These are phyloP conservation scores for Poecile atricapillus DNA, from an alignment of 2,113 vertebrate genomes.

Conservation along the genomic window DNA sequence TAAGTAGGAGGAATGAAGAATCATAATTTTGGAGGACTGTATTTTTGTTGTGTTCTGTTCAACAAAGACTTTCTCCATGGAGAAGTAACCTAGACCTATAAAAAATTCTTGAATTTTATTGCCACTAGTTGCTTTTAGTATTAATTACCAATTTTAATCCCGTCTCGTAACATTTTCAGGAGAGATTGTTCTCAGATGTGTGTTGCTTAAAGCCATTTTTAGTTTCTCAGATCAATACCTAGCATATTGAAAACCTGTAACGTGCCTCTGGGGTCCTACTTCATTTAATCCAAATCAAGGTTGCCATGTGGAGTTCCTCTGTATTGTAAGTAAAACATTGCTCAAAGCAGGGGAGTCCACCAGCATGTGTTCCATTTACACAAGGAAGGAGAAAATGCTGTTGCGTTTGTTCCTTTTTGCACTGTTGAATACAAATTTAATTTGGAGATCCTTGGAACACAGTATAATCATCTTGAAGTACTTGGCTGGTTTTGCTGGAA, in stretches of 20 bases:
- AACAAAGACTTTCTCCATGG: not conserved
- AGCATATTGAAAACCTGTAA: constrained; percentile 57
- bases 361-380: constrained; percentile 55
- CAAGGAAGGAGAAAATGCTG: constrained; percentile 46
- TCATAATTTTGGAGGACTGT: not conserved
- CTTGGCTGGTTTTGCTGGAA: not conserved
- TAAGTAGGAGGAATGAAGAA: not conserved
- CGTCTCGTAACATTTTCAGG: constrained; percentile 31
- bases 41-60: not conserved
- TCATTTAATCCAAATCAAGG: constrained; percentile 66
- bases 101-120: not conserved
- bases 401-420: constrained; percentile 36
- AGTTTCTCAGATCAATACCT: constrained; percentile 61
- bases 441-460: constrained; percentile 21
- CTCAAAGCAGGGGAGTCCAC: constrained; percentile 51
- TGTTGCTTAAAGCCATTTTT: constrained; percentile 63
- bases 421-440: not conserved
- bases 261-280: constrained; percentile 58
- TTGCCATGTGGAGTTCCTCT: constrained; percentile 66
- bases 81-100: not conserved
- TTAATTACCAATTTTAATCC: constrained; percentile 19
- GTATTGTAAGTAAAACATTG: constrained; percentile 67
- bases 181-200: constrained; percentile 2
- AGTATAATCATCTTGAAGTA: constrained; percentile 1
- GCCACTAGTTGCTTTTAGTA: not conserved